Base-by-base conservation (phyloP, 1,140 invertebrate genomes). In the Elymnias hypermnestra region DNA sequence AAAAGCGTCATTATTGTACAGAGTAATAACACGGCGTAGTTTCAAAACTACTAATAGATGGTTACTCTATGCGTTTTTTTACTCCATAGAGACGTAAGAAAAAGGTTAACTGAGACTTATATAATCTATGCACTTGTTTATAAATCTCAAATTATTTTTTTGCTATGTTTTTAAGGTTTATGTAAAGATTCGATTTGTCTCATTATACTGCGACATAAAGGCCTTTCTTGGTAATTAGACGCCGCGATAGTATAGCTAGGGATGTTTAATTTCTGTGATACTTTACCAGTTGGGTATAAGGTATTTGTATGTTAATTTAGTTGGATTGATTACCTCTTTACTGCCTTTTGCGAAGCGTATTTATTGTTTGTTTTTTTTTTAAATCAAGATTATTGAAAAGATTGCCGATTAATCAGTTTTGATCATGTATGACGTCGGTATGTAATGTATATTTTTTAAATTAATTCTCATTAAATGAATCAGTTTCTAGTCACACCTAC, bases 221-320 rank as follows among this genome's bases (percentile, higher is more conserved):
- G 63, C 58, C 45, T 53, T 63, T 64, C 43, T 69, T 69, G 57
- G 50, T 19, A 53, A 46, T 53, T 68, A 72, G 52, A 73, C 56
- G 55, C 66, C 61, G 53, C 59, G 62, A 74, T 81, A 81, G 73
- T 71, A 75, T 82, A 82, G 76, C 71, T 84, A 81, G 76, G 69
- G 73, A 70, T 64, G 64, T 69, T 84, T 84, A 77, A 78, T 81
- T 84, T 84, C 81, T 84, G 81, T 84, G 81, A 84, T 84, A 84
- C 76, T 83, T 83, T 83, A 76, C 76, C 81, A 67, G 53, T 77
- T 71, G 62, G 73, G 71, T 79, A 83, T 79, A 79, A 79, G 71
- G 60, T 61, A 72, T 74, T 65, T 63, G 65, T 75, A 61, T 70
- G 60, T 70, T 62, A 62, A 57, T 73, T 66, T 59, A 59, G 52